A percentile compares a stretch with the other conserved stretches of the same genome.
Evolutionary conservation across 2,113 vertebrate genomes (phyloP).

Genomic region (Tachysurus vachellii): DNA sequence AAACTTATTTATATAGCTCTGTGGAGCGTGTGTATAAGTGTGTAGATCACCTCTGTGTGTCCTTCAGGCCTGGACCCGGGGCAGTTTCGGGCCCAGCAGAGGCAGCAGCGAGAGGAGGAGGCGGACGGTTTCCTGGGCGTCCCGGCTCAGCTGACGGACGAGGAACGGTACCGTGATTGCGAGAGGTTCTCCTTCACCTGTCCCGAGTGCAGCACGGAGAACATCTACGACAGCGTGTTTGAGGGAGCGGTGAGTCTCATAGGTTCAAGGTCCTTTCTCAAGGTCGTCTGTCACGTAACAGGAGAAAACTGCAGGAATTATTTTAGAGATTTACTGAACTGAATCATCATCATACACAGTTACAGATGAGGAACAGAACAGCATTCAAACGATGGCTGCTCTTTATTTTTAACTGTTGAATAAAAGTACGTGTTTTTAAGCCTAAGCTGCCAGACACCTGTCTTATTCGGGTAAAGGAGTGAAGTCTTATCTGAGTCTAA

Average conservation of each 20-base stretch:
- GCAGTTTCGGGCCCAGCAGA: conserved; percentile 88
- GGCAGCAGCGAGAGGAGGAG: conserved; percentile 91
- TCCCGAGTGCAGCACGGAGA: conserved; percentile 85
- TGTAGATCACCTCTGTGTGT: not conserved
- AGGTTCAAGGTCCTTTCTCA: not conserved
- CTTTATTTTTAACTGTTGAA: conserved; percentile 42
- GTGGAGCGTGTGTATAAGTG: not conserved
- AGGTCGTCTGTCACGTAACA: not conserved
- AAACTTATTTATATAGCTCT: not conserved
- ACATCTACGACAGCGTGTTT: conserved; percentile 90
- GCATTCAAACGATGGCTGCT: conserved; percentile 22
- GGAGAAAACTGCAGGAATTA: not conserved
- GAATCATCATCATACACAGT: not conserved
- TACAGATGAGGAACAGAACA: not conserved
- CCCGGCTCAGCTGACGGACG: conserved; percentile 88
- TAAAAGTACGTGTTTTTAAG: not conserved
- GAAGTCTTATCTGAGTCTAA: conserved; percentile 66
- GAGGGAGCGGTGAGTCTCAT: conserved; percentile 85
- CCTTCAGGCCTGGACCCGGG: conserved; percentile 86
- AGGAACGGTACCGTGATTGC: conserved; percentile 92
- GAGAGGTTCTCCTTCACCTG: conserved; percentile 90
- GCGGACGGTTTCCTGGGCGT: conserved; percentile 83
- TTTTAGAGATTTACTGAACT: not conserved
- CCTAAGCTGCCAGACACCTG: conserved; percentile 59
- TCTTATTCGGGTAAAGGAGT: conserved; percentile 43